Evolutionary conservation across 1,140 invertebrate genomes (phyloP).

Genomic region (Pygmarrhopalites habei): DNA sequence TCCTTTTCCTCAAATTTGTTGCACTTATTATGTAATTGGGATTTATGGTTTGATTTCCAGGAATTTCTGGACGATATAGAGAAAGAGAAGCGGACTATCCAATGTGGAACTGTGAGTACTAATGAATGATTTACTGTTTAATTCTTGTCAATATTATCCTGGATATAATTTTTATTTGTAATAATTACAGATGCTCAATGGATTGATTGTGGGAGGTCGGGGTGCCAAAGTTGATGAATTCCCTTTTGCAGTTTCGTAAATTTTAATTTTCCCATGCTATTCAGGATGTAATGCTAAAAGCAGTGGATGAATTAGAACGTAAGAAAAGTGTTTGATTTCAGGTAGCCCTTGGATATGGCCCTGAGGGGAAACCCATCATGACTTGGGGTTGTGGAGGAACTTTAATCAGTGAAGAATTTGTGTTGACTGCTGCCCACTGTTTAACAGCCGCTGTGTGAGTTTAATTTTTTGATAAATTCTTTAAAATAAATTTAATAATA

Average conservation of each 20-base stretch:
- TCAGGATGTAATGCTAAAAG: neutral
- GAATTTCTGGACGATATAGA: too few species aligned
- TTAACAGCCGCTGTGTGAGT: too few species aligned
- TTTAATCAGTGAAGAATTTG: conserved; percentile 49
- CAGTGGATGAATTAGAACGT: too few species aligned
- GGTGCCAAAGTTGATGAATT: conserved; percentile 17
- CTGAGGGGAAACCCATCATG: neutral
- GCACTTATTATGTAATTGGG: too few species aligned
- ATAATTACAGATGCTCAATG: neutral
- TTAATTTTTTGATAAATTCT: too few species aligned
- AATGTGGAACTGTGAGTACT: neutral
- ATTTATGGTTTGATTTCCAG: too few species aligned
- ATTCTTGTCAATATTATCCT: neutral
- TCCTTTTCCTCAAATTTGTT: too few species aligned
- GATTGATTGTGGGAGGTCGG: too few species aligned
- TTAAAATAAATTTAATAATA: too few species aligned
- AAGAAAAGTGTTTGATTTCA: too few species aligned
- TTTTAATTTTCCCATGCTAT: neutral
- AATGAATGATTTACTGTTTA: neutral
- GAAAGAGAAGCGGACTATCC: too few species aligned
- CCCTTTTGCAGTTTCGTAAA: conserved; percentile 19
- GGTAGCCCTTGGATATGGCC: conserved; percentile 18
- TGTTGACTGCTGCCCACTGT: conserved; percentile 51
- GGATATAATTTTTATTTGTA: neutral
- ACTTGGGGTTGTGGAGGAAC: conserved; percentile 50